Conservation (phyloP, 2,113 vertebrate species). For the Dicaeum eximium region DNA sequence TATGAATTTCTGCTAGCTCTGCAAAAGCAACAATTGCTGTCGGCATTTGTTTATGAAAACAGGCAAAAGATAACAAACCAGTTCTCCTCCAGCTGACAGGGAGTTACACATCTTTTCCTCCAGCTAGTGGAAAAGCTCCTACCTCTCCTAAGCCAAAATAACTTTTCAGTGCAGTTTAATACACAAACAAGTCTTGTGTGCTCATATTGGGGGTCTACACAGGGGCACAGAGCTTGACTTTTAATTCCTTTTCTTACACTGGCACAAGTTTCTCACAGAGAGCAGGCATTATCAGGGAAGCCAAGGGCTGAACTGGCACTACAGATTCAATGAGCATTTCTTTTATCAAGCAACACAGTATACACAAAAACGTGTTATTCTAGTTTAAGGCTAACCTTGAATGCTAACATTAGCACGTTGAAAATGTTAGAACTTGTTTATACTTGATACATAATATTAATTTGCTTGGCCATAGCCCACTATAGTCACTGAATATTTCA, state of each 20-base stretch:
- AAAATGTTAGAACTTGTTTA: background rate
- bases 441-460: background rate
- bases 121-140: background rate
- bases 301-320: background rate
- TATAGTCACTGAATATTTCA: background rate
- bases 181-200: background rate
- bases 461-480: background rate
- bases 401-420: background rate
- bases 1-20: constrained; percentile 17
- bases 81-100: background rate
- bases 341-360: background rate
- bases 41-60: constrained; percentile 5
- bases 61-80: constrained; percentile 20
- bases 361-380: background rate
- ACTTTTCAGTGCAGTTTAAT: background rate
- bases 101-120: background rate
- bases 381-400: background rate
- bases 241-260: background rate
- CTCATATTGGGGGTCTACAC: background rate
- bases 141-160: background rate
- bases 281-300: background rate
- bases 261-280: background rate
- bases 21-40: background rate
- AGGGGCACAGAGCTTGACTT: background rate
- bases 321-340: background rate